These are phyloP conservation scores for Conger conger DNA, from an alignment of 2,113 vertebrate genomes.

Conservation along the genomic window DNA sequence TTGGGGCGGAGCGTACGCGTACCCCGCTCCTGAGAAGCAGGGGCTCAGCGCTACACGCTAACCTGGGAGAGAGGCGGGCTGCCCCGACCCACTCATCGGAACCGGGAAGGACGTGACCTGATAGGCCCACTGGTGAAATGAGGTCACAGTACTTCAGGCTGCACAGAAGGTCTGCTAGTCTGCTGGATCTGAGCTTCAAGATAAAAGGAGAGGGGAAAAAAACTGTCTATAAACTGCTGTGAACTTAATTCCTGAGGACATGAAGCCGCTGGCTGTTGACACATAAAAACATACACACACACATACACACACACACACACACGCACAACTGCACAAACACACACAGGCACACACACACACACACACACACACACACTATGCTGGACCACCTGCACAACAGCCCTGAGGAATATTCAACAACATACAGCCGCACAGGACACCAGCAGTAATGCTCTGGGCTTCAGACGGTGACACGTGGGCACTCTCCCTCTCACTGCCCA, in stretches of 20 bases:
- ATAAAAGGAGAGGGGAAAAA: not conserved
- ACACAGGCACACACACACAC: too few relatives aligned
- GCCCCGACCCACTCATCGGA: not conserved
- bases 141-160: not conserved
- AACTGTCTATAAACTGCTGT: not conserved
- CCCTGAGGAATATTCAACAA: too few relatives aligned
- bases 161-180: not conserved
- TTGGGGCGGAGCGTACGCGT: not conserved
- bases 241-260: not conserved
- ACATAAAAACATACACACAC: too few relatives aligned
- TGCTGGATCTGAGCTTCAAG: not conserved
- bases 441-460: too few relatives aligned
- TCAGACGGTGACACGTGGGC: not conserved
- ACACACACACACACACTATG: too few relatives aligned
- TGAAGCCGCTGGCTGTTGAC: not conserved
- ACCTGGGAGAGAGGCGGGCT: not conserved
- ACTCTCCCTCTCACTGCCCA: not conserved
- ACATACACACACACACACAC: too few relatives aligned
- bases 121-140: not conserved
- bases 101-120: not conserved
- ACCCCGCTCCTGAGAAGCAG: not conserved
- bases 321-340: too few relatives aligned
- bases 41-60: not conserved
- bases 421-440: too few relatives aligned
- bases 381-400: too few relatives aligned